Evolutionary conservation across 2,888 invertebrate species (phyloP).

Genomic region (Polyploca ridens): DNA sequence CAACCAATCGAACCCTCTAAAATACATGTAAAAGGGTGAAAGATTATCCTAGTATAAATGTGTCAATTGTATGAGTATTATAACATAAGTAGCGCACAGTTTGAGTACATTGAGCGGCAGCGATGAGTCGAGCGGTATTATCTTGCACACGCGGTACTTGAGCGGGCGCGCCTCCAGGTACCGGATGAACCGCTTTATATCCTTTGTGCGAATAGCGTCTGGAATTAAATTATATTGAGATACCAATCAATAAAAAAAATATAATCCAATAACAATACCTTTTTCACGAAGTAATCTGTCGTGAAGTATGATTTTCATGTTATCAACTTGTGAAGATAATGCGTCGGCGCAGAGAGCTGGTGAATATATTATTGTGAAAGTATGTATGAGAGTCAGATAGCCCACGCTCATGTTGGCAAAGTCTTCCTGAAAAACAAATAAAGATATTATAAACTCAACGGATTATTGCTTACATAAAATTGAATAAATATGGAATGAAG

Average conservation of each 20-base stretch:
- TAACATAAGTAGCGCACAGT: slow-evolving; percentile 30
- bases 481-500: background rate
- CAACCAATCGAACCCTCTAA: too few relatives aligned
- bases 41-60: background rate
- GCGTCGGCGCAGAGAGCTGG: slow-evolving; percentile 25
- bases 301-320: slow-evolving; percentile 20
- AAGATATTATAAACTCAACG: background rate
- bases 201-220: slow-evolving; percentile 13
- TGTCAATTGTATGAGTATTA: background rate
- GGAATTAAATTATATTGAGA: slow-evolving; percentile 17
- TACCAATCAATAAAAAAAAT: too few relatives aligned
- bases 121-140: slow-evolving; percentile 30
- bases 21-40: too few relatives aligned
- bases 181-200: background rate
- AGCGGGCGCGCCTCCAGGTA: slow-evolving; percentile 19
- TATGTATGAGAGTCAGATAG: slow-evolving; percentile 18
- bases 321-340: slow-evolving; percentile 18
- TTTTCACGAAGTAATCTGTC: slow-evolving; percentile 20
- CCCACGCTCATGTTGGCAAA: background rate
- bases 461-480: too few relatives aligned
- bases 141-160: slow-evolving; percentile 22
- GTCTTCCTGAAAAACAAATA: slow-evolving; percentile 13
- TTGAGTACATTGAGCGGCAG: slow-evolving; percentile 25
- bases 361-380: slow-evolving; percentile 21
- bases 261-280: slow-evolving; percentile 15